Evolutionary conservation across 2,797 vertebrate genomes (phyloP), one percentile per base, ranked within the genome.

Genomic region (Eurystomus glaucurus): DNA sequence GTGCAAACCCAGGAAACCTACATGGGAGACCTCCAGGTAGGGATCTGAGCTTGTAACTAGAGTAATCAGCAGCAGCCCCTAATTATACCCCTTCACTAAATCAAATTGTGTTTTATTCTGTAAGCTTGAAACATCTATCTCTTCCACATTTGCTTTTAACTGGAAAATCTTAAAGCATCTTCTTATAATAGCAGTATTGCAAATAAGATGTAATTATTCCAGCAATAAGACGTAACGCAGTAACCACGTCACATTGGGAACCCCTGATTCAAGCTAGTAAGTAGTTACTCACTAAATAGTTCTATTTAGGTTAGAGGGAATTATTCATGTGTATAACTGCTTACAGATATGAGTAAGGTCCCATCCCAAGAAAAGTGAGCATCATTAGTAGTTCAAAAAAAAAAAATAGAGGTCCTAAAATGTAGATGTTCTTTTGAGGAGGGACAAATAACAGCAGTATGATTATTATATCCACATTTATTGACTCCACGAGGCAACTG

Each of bases 131-230:
- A 78, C 31, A 33, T 8, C 51, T 65, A 58, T 86, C 91, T 9
- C 45, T 72, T 83, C 31, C 37, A 41, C 23, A 41, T 84, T 90
- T 70, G 4, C 66, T 96, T 88, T 93, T 50, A n/a, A 72, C 51
- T 55, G 33, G 33, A 78, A 48, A 87, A 69, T 52, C 64, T 87
- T 64, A 64, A 75, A 64, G 7, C 28, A 37, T 48, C 55, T 25
- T 87, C 88, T 43, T 77, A 52, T 88, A 88, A 85, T 60, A 80
- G 23, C 17, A 82, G 37, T 69, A 91, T 75, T 48, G 54, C 65
- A 96, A 95, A 60, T 41, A 57, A 80, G 33, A 69, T 80, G 94
- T 95, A 29, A 65, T 74, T 89, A 64, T 41, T 84, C 13, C 50
- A 89, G 25, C 39, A 76, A 82, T n/a, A n/a, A n/a, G n/a, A n/a